These are phyloP conservation scores for Nomia melanderi DNA, from an alignment of 1,140 invertebrate species.

Conservation along the genomic window DNA sequence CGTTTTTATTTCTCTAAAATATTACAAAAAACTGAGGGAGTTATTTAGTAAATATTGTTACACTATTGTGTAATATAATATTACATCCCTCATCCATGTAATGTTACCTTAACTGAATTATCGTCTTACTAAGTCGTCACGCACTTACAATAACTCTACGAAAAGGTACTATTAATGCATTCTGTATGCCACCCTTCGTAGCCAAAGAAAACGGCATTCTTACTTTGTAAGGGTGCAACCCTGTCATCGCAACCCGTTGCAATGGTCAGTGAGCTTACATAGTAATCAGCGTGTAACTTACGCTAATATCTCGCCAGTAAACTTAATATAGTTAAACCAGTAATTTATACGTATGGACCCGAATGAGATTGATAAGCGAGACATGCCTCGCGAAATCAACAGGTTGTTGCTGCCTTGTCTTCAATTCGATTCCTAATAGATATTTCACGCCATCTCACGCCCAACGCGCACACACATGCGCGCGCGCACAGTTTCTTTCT, in stretches of 20 bases:
- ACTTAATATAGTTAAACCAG: too few relatives aligned
- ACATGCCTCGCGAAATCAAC: background rate
- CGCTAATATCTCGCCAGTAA: conserved; percentile 48
- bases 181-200: background rate
- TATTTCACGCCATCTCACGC: too few relatives aligned
- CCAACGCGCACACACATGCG: too few relatives aligned
- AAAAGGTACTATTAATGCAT: background rate
- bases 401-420: conserved; percentile 8
- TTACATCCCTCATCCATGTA: too few relatives aligned
- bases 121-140: background rate
- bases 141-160: background rate
- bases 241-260: conserved; percentile 57
- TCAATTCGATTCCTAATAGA: too few relatives aligned
- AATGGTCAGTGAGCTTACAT: conserved; percentile 35
- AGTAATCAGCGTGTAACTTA: conserved; percentile 20
- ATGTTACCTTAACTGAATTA: background rate
- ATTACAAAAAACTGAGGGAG: too few relatives aligned
- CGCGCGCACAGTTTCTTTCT: too few relatives aligned
- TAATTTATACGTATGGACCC: too few relatives aligned
- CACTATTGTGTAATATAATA: too few relatives aligned
- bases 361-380: background rate
- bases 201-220: conserved; percentile 52
- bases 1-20: too few relatives aligned
- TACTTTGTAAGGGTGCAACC: conserved; percentile 49
- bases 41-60: too few relatives aligned